Base-by-base conservation (phyloP, 1,140 invertebrate genomes). In the Andricus grossulariae region DNA sequence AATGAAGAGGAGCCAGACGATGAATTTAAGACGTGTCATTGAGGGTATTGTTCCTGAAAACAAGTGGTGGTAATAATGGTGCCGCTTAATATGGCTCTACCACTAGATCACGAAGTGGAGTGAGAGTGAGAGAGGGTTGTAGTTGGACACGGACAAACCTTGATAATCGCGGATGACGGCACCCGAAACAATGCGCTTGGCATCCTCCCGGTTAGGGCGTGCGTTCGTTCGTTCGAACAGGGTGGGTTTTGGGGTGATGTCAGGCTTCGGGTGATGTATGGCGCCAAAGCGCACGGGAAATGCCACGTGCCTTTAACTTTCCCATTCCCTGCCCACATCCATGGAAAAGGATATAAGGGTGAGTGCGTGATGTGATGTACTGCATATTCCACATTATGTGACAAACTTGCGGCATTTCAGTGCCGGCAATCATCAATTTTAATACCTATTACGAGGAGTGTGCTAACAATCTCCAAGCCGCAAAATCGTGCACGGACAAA, bases 141-240 rank as follows among this genome's bases (percentile, higher is more conserved):
- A 51, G 49, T 73, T 78, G 45, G 73, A 50, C 39, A 52, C 57
- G 45, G 71, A 60, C 70, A 74, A 57, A 66, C 55, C 73, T 72
- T 82, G 81, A 83, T 87, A 88, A 87, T 88, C 81, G 78, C 52
- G 79, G 80, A 86, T 88, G 85, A 60, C 71, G 85, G 70, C 71
- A 81, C 66, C 71, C 84, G 84, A 87, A 88, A 88, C 87, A 89
- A 89, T 89, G 86, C 84, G 76, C 80, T 72, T 74, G 75, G 79
- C 75, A 81, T 83, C 71, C 71, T 80, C 72, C 51, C 55, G 52
- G 54, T 45, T 45, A 45, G 39, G 39, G 39, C 39, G 39, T 45
- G 39, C 39, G 39, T 39, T 39, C 39, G 39, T 45, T 8, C 39
- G 39, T 45, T 45, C 39, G 39, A 45, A 45, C 55, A 77, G 71